phyloP scores from a whole-genome alignment of 2,888 invertebrate species.

The Sabatieria punctata region DNA sequence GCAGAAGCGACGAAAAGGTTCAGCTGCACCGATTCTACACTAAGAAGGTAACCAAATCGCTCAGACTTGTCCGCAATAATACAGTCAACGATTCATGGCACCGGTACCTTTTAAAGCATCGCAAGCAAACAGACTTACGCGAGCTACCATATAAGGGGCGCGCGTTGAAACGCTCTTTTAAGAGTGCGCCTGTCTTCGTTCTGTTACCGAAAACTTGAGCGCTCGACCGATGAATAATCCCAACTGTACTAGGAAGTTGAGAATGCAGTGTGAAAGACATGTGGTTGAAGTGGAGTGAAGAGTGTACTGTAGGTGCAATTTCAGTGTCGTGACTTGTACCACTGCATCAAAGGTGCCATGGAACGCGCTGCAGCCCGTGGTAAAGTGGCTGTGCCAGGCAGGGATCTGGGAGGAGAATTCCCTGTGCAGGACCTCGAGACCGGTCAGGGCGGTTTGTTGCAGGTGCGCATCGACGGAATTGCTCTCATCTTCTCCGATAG shows the following conservation, averaged over 20 bases:
- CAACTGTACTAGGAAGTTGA: too few relatives aligned
- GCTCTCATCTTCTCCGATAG: slow-evolving; percentile 95
- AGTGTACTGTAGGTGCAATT: slow-evolving; percentile 23
- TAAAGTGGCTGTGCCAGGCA: slow-evolving; percentile 40
- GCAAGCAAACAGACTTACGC: too few relatives aligned
- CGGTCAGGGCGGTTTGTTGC: slow-evolving; percentile 65
- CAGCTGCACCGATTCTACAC: slow-evolving; percentile 96
- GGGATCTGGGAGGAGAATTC: slow-evolving; percentile 62
- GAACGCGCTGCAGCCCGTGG: slow-evolving; percentile 57
- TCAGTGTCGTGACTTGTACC: slow-evolving; percentile 92
- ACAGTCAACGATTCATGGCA: not conserved
- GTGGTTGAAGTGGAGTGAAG: too few relatives aligned
- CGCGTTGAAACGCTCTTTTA: too few relatives aligned
- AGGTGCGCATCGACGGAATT: slow-evolving; percentile 97
- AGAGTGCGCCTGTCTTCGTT: too few relatives aligned
- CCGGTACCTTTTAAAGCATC: too few relatives aligned
- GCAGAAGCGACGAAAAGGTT: slow-evolving; percentile 62
- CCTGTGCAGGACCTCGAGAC: slow-evolving; percentile 93
- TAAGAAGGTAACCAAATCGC: slow-evolving; percentile 86
- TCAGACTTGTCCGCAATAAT: slow-evolving; percentile 6
- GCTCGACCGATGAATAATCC: too few relatives aligned
- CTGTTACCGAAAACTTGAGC: too few relatives aligned
- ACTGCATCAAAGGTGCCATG: slow-evolving; percentile 97
- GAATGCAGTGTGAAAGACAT: too few relatives aligned
- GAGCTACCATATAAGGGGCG: too few relatives aligned